Evolutionary conservation across 2,797 vertebrate species (phyloP).

Genomic region (Xyrichtys novacula): DNA sequence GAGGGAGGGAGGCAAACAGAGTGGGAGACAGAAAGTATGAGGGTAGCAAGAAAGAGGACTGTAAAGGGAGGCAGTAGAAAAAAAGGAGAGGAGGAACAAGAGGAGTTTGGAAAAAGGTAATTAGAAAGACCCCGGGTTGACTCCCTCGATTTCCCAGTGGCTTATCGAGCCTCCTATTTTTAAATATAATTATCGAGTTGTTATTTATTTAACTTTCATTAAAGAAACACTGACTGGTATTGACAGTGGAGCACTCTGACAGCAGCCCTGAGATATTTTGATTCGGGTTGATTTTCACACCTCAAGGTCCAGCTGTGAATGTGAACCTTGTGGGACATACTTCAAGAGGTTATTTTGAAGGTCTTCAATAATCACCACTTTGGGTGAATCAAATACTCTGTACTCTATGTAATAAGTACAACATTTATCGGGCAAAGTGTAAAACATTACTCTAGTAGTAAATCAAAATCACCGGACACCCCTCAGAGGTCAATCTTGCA

Average conservation of each 20-base stretch:
- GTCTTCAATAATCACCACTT: conserved; percentile 8
- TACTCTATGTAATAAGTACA: background rate
- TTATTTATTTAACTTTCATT: conserved; percentile 72
- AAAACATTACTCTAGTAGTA: background rate
- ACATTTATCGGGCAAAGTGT: background rate
- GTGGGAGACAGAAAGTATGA: conserved; percentile 17
- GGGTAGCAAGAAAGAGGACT: conserved; percentile 1
- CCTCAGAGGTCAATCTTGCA: background rate
- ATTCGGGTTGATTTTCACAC: conserved; percentile 28
- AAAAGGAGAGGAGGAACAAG: background rate
- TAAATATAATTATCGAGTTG: conserved; percentile 58
- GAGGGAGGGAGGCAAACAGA: conserved; percentile 44
- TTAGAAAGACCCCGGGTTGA: conserved; percentile 30
- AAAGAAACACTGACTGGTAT: conserved; percentile 54
- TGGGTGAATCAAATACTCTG: background rate
- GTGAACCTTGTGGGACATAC: conserved; percentile 5
- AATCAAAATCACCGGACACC: background rate
- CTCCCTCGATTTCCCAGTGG: conserved; percentile 48
- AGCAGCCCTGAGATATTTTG: conserved; percentile 36
- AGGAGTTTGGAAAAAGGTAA: conserved; percentile 6
- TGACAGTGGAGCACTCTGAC: conserved; percentile 46
- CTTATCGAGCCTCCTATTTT: conserved; percentile 69
- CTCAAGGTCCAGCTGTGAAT: conserved; percentile 22
- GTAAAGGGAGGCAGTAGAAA: background rate
- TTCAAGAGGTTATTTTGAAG: conserved; percentile 23